Evolutionary conservation across 2,113 vertebrate genomes (phyloP), one percentile per base, ranked within the genome.

Genomic region (Bujurquina vittata): DNA sequence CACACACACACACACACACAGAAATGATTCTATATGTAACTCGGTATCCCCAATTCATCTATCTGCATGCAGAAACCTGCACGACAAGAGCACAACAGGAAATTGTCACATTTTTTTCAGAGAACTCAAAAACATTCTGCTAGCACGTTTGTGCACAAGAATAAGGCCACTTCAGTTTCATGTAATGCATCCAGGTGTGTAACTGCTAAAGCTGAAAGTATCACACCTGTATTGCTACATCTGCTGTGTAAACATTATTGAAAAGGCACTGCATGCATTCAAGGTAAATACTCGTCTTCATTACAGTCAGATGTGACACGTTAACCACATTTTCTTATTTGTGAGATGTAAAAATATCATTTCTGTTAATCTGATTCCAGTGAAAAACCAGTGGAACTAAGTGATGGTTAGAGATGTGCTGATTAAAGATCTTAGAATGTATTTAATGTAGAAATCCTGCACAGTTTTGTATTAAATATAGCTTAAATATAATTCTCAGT

Each of bases 131-230:
- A 85, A 83, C 62, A 88, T 46, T 63, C 89, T 79, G 84, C 40
- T 80, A 88, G 56, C 57, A 58, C 75, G 54, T 88, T 78, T 83
- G 88, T 87, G 84, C 72, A 81, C 78, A 73, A 79, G 37, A 86
- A 52, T 83, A 92, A 91, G 90, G 93, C 57, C 87, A 84, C 91
- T 89, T 88, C 31, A 79, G 79, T 43, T 84, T 79, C 54, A 49
- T 35, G 59, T 23, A 79, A 85, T 29, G 63, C 75, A 80, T 81
- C 63, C 69, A 62, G 77, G 62, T 77, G 26, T 26, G 33, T 54
- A 49, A 72, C 52, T 57, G 57, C 37, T 33, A 46, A 80, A 80
- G 75, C 31, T 52, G 12, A 65, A 72, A 43, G 77, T 11, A 74
- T 61, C 52, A 75, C 49, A 84, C 43, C 65, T 77, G 75, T 74